Percentiles rank a stretch among this genome's conserved stretches.
Evolutionary conservation across 2,113 vertebrate genomes (phyloP).

Genomic region (Chaetodon auriga): DNA sequence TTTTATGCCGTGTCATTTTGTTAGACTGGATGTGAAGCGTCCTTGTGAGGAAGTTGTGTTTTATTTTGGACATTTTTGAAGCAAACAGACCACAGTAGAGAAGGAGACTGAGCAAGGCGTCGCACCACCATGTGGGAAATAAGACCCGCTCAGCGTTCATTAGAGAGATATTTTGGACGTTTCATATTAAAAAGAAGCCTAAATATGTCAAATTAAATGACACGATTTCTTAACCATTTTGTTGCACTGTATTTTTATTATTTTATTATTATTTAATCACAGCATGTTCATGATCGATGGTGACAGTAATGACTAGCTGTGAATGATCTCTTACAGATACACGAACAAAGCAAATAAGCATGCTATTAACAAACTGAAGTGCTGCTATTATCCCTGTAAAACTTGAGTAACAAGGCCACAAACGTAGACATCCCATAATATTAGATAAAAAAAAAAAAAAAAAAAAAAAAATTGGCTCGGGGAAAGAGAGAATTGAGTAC

Average conservation of each 20-base stretch:
- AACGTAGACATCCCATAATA: background rate
- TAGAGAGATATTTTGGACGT: background rate
- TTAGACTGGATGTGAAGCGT: background rate
- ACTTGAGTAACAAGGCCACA: background rate
- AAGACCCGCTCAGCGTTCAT: background rate
- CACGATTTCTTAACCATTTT: background rate
- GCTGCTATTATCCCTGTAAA: background rate
- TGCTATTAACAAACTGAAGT: background rate
- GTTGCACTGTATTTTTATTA: background rate
- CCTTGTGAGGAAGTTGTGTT: background rate
- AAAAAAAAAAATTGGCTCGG: background rate
- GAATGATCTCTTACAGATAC: conserved; percentile 24
- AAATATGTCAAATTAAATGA: background rate
- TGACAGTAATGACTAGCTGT: conserved; percentile 11
- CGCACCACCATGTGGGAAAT: background rate
- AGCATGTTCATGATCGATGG: conserved; percentile 7
- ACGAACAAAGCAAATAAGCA: conserved; percentile 16
- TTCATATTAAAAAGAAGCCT: background rate
- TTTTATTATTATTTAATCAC: background rate
- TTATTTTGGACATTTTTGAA: background rate
- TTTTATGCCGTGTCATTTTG: conserved; percentile 10
- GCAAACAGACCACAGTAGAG: background rate
- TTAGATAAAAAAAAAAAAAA: too few relatives aligned
- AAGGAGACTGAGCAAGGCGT: background rate
- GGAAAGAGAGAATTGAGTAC: background rate